Percentiles rank a stretch among this genome's conserved stretches.
phyloP scores from a whole-genome alignment of 2,888 invertebrate species.

The Paralinhomoeus sp. region DNA sequence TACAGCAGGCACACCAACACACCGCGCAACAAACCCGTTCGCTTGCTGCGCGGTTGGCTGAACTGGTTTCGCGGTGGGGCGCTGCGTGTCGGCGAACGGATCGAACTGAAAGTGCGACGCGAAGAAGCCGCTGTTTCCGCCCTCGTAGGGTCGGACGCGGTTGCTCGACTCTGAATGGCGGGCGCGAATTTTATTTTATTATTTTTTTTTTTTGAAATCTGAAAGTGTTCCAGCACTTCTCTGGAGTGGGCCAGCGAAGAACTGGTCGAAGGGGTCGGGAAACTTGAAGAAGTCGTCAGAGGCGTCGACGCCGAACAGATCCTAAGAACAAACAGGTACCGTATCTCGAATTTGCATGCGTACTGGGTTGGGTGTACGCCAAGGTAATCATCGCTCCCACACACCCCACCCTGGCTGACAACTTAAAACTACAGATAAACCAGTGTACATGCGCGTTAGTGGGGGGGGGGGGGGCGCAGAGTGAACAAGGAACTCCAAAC shows the following conservation, averaged over 20 bases:
- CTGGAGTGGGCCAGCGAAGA: constrained; percentile 4
- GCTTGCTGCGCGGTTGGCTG: neutral
- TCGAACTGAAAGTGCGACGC: neutral
- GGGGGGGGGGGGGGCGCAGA: too few species aligned
- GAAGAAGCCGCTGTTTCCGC: neutral
- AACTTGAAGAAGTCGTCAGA: constrained; percentile 16
- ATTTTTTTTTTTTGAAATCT: too few species aligned
- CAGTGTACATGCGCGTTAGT: neutral
- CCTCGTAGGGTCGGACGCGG: neutral
- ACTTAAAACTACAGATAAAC: neutral
- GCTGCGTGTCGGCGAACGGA: neutral
- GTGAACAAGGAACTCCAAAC: too few species aligned
- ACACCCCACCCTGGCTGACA: neutral
- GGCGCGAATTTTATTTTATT: too few species aligned
- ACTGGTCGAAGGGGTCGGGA: constrained; percentile 7
- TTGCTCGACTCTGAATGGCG: too few species aligned
- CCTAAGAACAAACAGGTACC: neutral
- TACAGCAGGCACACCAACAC: neutral
- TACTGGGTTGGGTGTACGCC: too few species aligned
- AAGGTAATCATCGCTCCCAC: too few species aligned
- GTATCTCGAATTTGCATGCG: too few species aligned
- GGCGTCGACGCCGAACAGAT: constrained; percentile 8
- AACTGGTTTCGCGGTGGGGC: neutral
- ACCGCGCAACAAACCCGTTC: neutral
- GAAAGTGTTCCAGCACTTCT: constrained; percentile 16